phyloP scores from a whole-genome alignment of 2,797 vertebrate genomes.

The Hemibagrus guttatus region DNA sequence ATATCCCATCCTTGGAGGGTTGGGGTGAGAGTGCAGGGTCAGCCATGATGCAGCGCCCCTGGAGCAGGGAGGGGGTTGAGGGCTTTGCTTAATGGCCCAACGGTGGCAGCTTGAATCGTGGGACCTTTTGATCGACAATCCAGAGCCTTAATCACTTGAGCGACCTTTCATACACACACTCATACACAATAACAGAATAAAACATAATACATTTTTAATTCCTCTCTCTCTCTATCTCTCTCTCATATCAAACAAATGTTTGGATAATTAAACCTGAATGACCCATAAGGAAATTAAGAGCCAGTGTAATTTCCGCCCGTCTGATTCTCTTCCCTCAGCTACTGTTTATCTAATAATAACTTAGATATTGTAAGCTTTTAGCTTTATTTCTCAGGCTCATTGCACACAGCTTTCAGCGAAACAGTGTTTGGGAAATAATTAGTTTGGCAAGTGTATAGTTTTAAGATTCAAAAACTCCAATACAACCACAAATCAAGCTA shows the following conservation, averaged over 20 bases:
- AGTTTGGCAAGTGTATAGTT: neutral
- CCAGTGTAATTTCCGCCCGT: no score
- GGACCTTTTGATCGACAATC: no score
- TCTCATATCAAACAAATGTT: neutral
- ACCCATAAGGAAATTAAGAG: conserved; percentile 1
- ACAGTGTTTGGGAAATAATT: neutral
- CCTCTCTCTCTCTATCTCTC: neutral
- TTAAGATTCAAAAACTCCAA: neutral
- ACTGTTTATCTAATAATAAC: neutral
- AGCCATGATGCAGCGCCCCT: no score
- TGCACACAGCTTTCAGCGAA: neutral
- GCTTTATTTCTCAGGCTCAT: neutral
- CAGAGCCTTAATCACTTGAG: no score
- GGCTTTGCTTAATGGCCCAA: no score
- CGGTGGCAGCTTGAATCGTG: no score
- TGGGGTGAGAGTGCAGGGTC: no score
- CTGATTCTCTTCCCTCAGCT: neutral
- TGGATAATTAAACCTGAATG: neutral
- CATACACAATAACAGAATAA: neutral
- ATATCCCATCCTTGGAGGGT: no score
- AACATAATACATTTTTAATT: neutral
- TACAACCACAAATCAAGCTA: neutral
- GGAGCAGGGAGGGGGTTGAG: no score
- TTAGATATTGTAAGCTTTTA: neutral
- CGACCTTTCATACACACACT: no score